These are phyloP conservation scores for Tipula unca DNA, from an alignment of 2,888 invertebrate genomes.

Conservation along the genomic window DNA sequence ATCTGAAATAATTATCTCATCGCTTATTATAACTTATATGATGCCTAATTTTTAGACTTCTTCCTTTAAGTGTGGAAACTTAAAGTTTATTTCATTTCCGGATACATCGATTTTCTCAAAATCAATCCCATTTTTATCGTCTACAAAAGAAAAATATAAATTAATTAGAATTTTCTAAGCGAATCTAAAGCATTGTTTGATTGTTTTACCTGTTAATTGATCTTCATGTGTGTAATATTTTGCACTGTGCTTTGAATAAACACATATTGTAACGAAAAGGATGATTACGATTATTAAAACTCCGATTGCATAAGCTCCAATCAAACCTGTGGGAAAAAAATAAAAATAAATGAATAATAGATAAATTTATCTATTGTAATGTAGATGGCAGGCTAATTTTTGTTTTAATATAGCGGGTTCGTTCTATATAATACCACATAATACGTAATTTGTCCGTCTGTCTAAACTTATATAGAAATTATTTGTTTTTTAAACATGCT, in stretches of 20 bases:
- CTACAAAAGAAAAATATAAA: neutral
- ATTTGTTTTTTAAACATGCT: too few species aligned
- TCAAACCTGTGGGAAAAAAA: neutral
- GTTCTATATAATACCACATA: neutral
- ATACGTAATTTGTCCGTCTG: neutral
- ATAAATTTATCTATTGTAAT: neutral
- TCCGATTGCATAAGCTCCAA: neutral
- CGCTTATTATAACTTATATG: neutral
- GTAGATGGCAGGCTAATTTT: neutral
- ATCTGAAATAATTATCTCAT: neutral
- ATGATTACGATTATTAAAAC: neutral
- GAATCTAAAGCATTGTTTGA: neutral
- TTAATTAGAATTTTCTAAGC: neutral
- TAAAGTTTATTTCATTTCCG: constrained; percentile 17
- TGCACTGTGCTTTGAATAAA: constrained; percentile 53
- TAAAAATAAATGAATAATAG: neutral
- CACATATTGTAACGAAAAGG: neutral
- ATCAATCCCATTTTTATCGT: neutral
- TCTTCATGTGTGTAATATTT: constrained; percentile 76
- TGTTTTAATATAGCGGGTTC: neutral
- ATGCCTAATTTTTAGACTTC: neutral
- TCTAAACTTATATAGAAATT: too few species aligned
- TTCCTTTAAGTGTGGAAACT: neutral
- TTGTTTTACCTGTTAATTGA: constrained; percentile 40
- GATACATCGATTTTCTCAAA: neutral